A percentile compares a stretch with the other conserved stretches of the same genome.
These are phyloP conservation scores for Lichenostomus cassidix DNA, from an alignment of 2,113 vertebrate genomes.

Conservation along the genomic window DNA sequence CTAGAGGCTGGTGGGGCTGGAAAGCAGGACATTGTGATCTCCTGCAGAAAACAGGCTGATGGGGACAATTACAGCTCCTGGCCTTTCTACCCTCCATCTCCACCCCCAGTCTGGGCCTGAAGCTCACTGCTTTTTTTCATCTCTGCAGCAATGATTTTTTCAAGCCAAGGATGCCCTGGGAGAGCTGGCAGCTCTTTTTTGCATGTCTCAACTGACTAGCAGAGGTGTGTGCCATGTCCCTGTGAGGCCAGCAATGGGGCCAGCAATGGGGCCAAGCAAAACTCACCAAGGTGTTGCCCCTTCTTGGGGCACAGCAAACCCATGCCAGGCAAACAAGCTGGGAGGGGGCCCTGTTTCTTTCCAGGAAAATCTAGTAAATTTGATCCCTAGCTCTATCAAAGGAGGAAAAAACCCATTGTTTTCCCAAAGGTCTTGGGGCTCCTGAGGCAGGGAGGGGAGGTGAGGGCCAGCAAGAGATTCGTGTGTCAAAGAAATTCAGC, in stretches of 20 bases:
- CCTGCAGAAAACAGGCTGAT: neutral
- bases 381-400: neutral
- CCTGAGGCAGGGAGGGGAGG: neutral
- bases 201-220: neutral
- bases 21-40: neutral
- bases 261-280: neutral
- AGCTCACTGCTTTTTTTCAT: neutral
- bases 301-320: neutral
- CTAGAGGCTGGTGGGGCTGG: neutral
- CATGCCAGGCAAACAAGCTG: neutral
- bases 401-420: neutral
- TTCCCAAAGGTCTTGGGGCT: slow-evolving; percentile 32
- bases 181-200: neutral
- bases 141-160: neutral
- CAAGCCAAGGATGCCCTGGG: neutral
- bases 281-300: neutral
- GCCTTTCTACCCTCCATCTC: neutral
- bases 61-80: neutral
- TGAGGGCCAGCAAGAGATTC: neutral
- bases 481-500: slow-evolving; percentile 53
- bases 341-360: slow-evolving; percentile 3
- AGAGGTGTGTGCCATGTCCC: neutral
- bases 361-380: slow-evolving; percentile 60
- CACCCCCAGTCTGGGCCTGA: neutral
- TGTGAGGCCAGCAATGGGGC: no score